Conservation (phyloP, 2,888 invertebrate genomes). For the Acanthococcus lagerstroemiae region DNA sequence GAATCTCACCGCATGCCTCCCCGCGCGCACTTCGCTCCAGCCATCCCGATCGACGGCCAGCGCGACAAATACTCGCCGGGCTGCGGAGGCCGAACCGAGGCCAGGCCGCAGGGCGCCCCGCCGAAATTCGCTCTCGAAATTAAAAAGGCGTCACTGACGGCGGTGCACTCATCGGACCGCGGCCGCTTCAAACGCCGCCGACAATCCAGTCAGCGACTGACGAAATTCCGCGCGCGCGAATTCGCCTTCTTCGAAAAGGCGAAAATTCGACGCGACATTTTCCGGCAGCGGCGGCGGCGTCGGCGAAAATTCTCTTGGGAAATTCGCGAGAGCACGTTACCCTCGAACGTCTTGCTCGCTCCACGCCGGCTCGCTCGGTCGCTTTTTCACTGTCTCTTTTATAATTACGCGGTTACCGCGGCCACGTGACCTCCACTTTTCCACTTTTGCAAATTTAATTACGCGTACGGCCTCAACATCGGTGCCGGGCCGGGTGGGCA, state of each 20-base stretch:
- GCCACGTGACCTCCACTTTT: conserved; percentile 28
- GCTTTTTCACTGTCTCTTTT: not conserved
- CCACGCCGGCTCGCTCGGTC: not conserved
- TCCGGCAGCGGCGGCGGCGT: not conserved
- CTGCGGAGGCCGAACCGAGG: not conserved
- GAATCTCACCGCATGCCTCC: conserved; percentile 19
- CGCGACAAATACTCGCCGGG: not conserved
- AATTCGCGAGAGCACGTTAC: conserved; percentile 6
- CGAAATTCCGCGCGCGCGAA: not conserved
- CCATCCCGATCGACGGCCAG: not conserved
- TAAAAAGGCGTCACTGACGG: not conserved
- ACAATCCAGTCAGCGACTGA: too few species aligned
- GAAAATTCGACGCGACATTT: not conserved
- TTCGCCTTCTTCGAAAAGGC: not conserved
- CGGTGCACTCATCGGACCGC: not conserved
- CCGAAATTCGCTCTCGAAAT: not conserved
- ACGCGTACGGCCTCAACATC: too few species aligned
- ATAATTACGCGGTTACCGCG: conserved; percentile 25
- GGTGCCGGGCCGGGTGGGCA: too few species aligned
- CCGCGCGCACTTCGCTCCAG: not conserved
- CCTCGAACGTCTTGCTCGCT: not conserved
- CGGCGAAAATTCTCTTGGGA: conserved; percentile 19
- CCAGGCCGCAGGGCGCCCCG: not conserved
- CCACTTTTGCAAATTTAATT: conserved; percentile 29
- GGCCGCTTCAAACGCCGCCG: not conserved